Base-by-base conservation (phyloP, 1,140 invertebrate species). In the Reticulitermes speratus region DNA sequence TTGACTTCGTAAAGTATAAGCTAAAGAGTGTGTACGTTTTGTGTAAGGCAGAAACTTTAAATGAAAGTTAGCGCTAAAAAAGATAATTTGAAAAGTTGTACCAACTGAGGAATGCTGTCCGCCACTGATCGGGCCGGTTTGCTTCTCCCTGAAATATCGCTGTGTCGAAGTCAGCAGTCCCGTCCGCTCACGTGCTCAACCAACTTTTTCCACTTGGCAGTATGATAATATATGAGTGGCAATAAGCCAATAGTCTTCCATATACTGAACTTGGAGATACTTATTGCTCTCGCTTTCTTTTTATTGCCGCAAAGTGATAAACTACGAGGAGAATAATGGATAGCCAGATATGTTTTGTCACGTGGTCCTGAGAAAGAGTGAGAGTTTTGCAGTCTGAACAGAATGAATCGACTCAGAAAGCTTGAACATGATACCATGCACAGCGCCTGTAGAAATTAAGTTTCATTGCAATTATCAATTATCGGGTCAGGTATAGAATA, bases 161-260 rank as follows among this genome's bases (percentile, higher is more conserved):
- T 3, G 65, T 75, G 65, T 75, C 65, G 25, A 75, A 75, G 65
- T 30, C 65, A 75, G 65, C 65, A 75, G 65, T 75, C 65, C 25
- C 65, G n/a, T 21, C 3, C 52, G 11, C 52, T 55, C 65, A 75
- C n/a, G 65, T 75, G 65, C 65, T 30, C n/a, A 75, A 75, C 65
- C 65, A 75, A 30, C 59, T 75, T 75, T 75, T 75, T 75, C 30
- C n/a, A 11, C 8, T 30, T 30, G 25, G 65, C 65, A 75, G 25
- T 75, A 75, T 75, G 65, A 75, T 75, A 75, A 75, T 75, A 75
- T 75, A 75, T 30, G 65, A 16, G 65, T 75, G 65, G 65, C 65
- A 75, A 75, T 75, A 75, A 75, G 65, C 65, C 65, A 75, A 75
- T 75, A 75, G 65, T 75, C 25, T 30, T 75, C 65, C n/a, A 75